Evolutionary conservation across 2,113 vertebrate species (phyloP).

Genomic region (Periophthalmus modestus): DNA sequence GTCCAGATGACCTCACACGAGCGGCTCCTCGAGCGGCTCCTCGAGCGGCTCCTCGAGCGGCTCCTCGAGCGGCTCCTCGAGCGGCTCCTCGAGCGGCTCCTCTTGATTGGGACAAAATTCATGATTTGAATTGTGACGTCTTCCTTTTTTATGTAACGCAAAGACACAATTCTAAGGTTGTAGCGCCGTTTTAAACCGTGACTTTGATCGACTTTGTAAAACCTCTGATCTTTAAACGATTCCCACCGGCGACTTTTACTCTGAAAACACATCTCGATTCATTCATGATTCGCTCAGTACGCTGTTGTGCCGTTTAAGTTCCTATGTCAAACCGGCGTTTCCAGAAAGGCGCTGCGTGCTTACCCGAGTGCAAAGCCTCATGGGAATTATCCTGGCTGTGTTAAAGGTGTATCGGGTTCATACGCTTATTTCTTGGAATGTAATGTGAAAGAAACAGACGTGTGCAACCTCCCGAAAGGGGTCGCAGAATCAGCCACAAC

Average conservation of each 20-base stretch:
- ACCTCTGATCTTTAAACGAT: constrained; percentile 28
- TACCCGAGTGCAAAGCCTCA: constrained; percentile 22
- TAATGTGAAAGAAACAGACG: constrained; percentile 45
- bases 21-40: too few species aligned
- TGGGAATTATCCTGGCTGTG: constrained; percentile 15
- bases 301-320: constrained; percentile 22
- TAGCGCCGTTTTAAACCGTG: too few species aligned
- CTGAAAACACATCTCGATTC: constrained; percentile 26
- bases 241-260: constrained; percentile 28
- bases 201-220: constrained; percentile 24
- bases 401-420: constrained; percentile 39
- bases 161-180: too few species aligned
- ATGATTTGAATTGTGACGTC: too few species aligned
- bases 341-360: constrained; percentile 29
- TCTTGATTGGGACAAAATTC: too few species aligned
- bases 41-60: too few species aligned
- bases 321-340: constrained; percentile 34
- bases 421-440: constrained; percentile 33
- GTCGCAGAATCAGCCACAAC: constrained; percentile 56
- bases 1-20: too few species aligned
- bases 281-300: constrained; percentile 22
- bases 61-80: too few species aligned
- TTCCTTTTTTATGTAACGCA: too few species aligned
- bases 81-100: too few species aligned
- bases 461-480: constrained; percentile 69